phyloP scores from a whole-genome alignment of 2,113 vertebrate genomes.

The Ahaetulla prasina region DNA sequence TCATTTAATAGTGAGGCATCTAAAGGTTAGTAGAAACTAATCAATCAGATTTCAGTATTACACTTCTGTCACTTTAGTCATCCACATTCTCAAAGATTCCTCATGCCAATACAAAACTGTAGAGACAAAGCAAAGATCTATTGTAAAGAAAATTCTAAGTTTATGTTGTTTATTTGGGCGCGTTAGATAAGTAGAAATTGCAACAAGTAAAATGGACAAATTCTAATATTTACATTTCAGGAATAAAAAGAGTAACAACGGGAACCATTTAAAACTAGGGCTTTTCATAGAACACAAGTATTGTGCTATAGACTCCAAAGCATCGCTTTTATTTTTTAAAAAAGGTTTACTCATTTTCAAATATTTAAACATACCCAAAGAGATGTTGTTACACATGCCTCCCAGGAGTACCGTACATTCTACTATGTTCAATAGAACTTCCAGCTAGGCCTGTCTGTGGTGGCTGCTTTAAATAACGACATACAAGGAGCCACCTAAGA shows the following conservation, averaged over 20 bases:
- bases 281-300: background rate
- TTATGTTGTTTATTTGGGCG: background rate
- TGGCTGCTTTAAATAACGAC: background rate
- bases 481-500: background rate
- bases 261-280: background rate
- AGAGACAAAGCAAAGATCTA: background rate
- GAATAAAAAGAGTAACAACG: background rate
- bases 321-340: background rate
- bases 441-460: background rate
- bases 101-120: too few relatives aligned
- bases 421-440: background rate
- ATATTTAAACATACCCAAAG: background rate
- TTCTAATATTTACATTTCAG: background rate
- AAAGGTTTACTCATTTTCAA: background rate
- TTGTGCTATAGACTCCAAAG: constrained; percentile 3
- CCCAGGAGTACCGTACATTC: background rate
- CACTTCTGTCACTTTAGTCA: too few relatives aligned
- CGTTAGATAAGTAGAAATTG: background rate
- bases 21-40: too few relatives aligned
- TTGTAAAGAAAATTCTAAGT: background rate
- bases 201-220: constrained; percentile 11
- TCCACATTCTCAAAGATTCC: too few relatives aligned
- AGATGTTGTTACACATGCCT: background rate
- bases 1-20: background rate
- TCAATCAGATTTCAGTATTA: too few relatives aligned